phyloP scores from a whole-genome alignment of 1,140 invertebrate species.

The Limonius californicus region DNA sequence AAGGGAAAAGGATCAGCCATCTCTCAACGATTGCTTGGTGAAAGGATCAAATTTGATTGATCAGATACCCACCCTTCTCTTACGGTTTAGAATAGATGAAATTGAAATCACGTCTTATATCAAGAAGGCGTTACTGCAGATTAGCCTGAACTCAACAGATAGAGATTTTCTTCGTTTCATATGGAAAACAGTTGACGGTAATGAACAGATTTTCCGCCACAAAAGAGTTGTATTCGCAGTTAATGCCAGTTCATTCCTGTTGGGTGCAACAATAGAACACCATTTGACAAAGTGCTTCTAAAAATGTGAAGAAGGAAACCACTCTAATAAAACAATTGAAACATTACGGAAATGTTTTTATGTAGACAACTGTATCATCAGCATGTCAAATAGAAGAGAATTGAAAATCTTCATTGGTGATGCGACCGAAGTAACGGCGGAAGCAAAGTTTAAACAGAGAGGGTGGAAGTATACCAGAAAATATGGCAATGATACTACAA shows the following conservation, averaged over 20 bases:
- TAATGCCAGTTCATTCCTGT: conserved; percentile 36
- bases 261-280: conserved; percentile 33
- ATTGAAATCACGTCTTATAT: conserved; percentile 45
- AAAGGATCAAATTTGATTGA: conserved; percentile 42
- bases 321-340: background rate
- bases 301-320: background rate
- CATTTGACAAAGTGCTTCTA: conserved; percentile 19
- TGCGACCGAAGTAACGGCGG: background rate
- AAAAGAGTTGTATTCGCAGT: conserved; percentile 35
- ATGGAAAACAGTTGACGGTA: conserved; percentile 29
- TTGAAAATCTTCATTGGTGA: background rate
- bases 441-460: background rate
- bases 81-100: conserved; percentile 41
- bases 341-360: background rate
- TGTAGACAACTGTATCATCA: conserved; percentile 12
- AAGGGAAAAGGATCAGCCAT: conserved; percentile 2
- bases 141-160: conserved; percentile 32
- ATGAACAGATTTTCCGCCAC: conserved; percentile 32
- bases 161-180: conserved; percentile 40
- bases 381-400: background rate
- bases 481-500: too few relatives aligned
- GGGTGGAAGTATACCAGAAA: background rate
- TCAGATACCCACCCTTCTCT: conserved; percentile 40
- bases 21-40: conserved; percentile 6
- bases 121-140: conserved; percentile 45